Conservation (phyloP, 2,888 invertebrate species). For the Drosophila tanythrix region DNA sequence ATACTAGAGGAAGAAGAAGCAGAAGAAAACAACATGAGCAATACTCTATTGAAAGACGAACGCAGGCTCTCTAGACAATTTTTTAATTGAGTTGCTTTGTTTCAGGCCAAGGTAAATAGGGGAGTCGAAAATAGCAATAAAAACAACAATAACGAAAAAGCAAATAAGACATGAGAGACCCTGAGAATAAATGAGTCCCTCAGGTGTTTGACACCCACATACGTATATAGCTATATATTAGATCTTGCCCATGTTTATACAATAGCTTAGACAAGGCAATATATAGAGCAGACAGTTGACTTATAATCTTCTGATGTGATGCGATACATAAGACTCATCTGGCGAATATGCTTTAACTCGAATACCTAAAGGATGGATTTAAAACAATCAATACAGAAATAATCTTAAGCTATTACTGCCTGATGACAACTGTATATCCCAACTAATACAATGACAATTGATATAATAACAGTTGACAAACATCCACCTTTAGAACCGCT, state of each 20-base stretch:
- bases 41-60: slow-evolving; percentile 20
- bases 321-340: neutral
- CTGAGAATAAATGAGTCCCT: slow-evolving; percentile 15
- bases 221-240: neutral
- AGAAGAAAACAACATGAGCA: slow-evolving; percentile 8
- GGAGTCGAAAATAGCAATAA: neutral
- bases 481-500: neutral
- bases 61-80: slow-evolving; percentile 13
- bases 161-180: slow-evolving; percentile 27
- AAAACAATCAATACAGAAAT: neutral
- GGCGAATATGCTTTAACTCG: neutral
- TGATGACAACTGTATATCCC: neutral
- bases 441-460: neutral
- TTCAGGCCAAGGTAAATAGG: slow-evolving; percentile 23
- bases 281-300: slow-evolving; percentile 6
- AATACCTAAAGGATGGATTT: neutral
- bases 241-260: slow-evolving; percentile 7
- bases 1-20: neutral
- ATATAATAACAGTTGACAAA: neutral
- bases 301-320: slow-evolving; percentile 11
- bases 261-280: neutral
- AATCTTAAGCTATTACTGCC: neutral
- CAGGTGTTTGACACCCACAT: neutral
- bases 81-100: slow-evolving; percentile 59
- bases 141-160: neutral